Evolutionary conservation across 2,888 invertebrate species (phyloP), one percentile per base, ranked within the genome.

Genomic region (Acanthosepion esculentum): DNA sequence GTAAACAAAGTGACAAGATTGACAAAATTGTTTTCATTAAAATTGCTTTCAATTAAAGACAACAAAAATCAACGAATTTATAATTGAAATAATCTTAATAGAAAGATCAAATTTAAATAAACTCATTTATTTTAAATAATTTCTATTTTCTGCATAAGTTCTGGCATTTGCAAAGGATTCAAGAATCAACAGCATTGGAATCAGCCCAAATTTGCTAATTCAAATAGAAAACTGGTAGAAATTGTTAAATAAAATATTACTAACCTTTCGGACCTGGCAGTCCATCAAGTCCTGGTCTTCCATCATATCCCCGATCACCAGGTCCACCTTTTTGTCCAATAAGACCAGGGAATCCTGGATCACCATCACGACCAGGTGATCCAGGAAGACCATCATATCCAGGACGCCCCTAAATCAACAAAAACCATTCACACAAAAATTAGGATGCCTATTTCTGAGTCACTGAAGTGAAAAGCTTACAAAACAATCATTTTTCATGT

Each of bases 281-380:
- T 64, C 94, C 96, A 95, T 95, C 95, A 93, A 8, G 94, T 95
- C 96, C 96, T 12, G 92, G 92, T 8, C 95, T 50, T 33, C 95
- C 95, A n/a, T 94, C 94, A 8, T 94, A 93, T 93, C 96, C 96
- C 91, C 94, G 93, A 93, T 94, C 94, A 55, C 96, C 96, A n/a
- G n/a, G 78, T 2, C 95, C 95, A 94, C 96, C 95, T 64, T 94
- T 94, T 50, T n/a, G n/a, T 50, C 93, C 93, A 29, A 53, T 53
- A n/a, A 48, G 33, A 29, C 93, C 93, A 93, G 93, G 93, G 93
- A 93, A 93, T 29, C 93, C 93, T 26, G 93, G 50, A 48, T 48
- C 48, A 20, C 93, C 93, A 53, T 93, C 53, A 53, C 4, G 29
- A n/a, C 93, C 93, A n/a, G 78, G 50, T 48, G 6, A 10, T 29